A percentile compares a stretch with the other conserved stretches of the same genome.
phyloP scores from a whole-genome alignment of 1,140 invertebrate genomes.

The Chironomus tepperi region DNA sequence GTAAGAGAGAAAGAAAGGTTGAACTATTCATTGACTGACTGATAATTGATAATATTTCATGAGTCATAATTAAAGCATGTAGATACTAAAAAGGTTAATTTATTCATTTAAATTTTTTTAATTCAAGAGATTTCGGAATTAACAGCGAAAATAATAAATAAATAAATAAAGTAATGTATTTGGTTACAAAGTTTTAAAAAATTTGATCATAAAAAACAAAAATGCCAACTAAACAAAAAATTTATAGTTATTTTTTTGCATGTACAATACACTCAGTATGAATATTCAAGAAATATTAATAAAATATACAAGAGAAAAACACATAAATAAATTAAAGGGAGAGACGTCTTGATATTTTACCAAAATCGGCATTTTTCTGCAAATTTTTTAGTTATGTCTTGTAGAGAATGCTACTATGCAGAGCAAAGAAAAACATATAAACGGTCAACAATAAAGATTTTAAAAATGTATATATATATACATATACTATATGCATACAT shows the following conservation, averaged over 20 bases:
- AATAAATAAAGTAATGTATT: too few species aligned
- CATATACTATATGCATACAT: background rate
- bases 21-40: too few species aligned
- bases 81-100: too few species aligned
- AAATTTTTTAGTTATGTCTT: background rate
- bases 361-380: constrained; percentile 7
- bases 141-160: too few species aligned
- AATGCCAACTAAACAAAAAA: constrained; percentile 23
- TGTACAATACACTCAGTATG: constrained; percentile 6
- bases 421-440: constrained; percentile 21
- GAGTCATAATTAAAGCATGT: too few species aligned
- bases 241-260: constrained; percentile 17
- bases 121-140: too few species aligned
- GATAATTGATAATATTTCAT: too few species aligned
- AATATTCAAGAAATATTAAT: constrained; percentile 23
- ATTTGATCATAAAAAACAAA: constrained; percentile 20
- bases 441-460: constrained; percentile 21
- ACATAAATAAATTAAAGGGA: constrained; percentile 24
- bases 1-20: too few species aligned
- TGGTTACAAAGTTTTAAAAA: constrained; percentile 5
- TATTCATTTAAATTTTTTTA: too few species aligned
- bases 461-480: background rate
- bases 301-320: constrained; percentile 18
- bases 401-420: constrained; percentile 8
- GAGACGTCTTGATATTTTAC: constrained; percentile 21